These are phyloP conservation scores for Nannoperca obscura DNA, from an alignment of 2,797 vertebrate genomes.

Conservation along the genomic window DNA sequence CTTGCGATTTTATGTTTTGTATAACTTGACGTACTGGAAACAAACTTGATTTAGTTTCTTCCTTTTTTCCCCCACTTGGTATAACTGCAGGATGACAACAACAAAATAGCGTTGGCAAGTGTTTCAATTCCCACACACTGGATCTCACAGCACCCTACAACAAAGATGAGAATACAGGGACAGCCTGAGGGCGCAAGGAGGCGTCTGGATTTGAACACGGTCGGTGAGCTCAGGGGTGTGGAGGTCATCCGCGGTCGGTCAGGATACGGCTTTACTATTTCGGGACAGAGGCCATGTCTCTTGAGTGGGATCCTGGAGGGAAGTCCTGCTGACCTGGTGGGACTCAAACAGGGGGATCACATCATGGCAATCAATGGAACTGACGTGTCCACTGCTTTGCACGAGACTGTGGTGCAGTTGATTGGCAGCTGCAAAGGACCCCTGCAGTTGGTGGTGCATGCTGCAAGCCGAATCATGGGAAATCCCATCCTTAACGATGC, in stretches of 20 bases:
- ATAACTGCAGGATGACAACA: constrained; percentile 71
- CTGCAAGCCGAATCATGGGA: constrained; percentile 72
- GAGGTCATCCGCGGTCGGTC: constrained; percentile 91
- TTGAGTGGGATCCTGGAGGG: constrained; percentile 93
- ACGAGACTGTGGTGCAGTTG: constrained; percentile 93
- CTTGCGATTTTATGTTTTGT: not conserved
- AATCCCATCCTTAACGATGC: constrained; percentile 90
- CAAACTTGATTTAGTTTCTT: not conserved
- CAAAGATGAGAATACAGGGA: constrained; percentile 85
- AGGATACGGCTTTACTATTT: constrained; percentile 95
- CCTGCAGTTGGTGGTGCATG: constrained; percentile 88
- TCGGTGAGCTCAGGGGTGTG: constrained; percentile 85
- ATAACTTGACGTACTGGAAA: not conserved
- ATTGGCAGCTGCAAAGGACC: constrained; percentile 92
- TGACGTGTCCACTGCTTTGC: constrained; percentile 89
- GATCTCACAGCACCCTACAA: constrained; percentile 26
- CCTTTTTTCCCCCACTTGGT: constrained; percentile 9
- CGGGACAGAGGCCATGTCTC: constrained; percentile 93
- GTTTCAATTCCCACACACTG: constrained; percentile 51
- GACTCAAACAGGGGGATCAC: constrained; percentile 92
- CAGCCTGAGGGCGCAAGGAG: constrained; percentile 85
- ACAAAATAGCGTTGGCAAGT: constrained; percentile 72
- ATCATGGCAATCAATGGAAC: constrained; percentile 91
- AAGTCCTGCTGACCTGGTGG: constrained; percentile 92
- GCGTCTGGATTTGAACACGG: constrained; percentile 80